Evolutionary conservation across 2,113 vertebrate genomes (phyloP), one percentile per base, ranked within the genome.

Genomic region (Megaceryle torquata): DNA sequence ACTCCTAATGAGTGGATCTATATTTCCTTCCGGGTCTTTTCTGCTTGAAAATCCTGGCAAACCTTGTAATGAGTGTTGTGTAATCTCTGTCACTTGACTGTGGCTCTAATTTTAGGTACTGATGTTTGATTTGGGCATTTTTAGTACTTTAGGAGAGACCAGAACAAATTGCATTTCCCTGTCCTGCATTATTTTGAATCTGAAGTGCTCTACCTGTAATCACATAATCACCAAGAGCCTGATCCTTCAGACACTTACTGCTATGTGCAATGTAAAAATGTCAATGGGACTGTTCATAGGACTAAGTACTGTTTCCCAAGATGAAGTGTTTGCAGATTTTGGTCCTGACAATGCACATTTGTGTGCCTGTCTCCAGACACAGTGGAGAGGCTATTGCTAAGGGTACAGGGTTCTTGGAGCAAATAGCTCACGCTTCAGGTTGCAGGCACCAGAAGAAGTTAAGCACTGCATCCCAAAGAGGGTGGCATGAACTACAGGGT

Each of bases 81-180:
- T 82, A 84, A 95, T 86, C 77, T 82, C 74, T 88, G 61, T 86
- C 87, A 89, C 46, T 88, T 91, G 83, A 69, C 35, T 69, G 54
- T 82, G 61, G 72, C 53, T 91, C 74, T 88, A 82, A 78, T 86
- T 93, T 96, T 89, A 93, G 88, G 41, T 54, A 39, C n/a, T 74
- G 61, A 46, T 92, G 67, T 94, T 96, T 92, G 88, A 92, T 89
- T 87, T 82, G 81, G 64, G 20, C 37, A 63, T 85, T 94, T 96
- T 85, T 87, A 63, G 50, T 79, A 26, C 59, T 93, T 72, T 54
- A 37, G 28, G 63, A 91, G 57, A 85, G 57, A 54, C 16, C 26
- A 77, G 46, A 91, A 91, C 46, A 18, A 89, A 79, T 92, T 95
- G n/a, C 54, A 20, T 82, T 95, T 92, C 77, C 35, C 10, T 25